These are phyloP conservation scores for Aphis gossypii DNA, from an alignment of 1,140 invertebrate genomes.

Conservation along the genomic window DNA sequence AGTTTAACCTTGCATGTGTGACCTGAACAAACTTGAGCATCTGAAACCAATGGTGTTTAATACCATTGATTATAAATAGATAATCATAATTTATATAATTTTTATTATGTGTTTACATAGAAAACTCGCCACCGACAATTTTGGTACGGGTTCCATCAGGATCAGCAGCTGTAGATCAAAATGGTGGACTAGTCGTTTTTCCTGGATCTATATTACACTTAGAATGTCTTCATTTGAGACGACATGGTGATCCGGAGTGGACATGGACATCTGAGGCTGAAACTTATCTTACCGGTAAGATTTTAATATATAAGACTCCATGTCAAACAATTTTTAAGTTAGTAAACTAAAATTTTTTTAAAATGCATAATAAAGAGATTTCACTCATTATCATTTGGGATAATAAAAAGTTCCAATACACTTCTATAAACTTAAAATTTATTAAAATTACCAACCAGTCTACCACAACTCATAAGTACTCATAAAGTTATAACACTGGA, in stretches of 20 bases:
- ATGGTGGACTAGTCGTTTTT: conserved; percentile 79
- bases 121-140: conserved; percentile 84
- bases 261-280: conserved; percentile 77
- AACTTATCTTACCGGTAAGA: conserved; percentile 45
- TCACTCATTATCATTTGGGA: neutral
- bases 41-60: conserved; percentile 21
- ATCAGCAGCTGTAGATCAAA: conserved; percentile 79
- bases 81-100: neutral
- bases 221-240: conserved; percentile 80
- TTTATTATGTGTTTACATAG: conserved; percentile 65
- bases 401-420: neutral
- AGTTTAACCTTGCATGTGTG: conserved; percentile 21
- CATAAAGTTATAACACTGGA: no score
- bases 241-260: conserved; percentile 83
- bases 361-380: neutral
- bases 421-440: neutral
- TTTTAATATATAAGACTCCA: neutral
- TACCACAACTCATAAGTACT: neutral
- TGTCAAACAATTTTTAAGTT: neutral
- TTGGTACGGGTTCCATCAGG: conserved; percentile 80
- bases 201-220: conserved; percentile 83
- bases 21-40: neutral
- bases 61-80: neutral
- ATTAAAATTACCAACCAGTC: no score
- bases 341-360: neutral